These are phyloP conservation scores for Mesocricetus auratus DNA, from an alignment of 2,113 vertebrate genomes.

Conservation along the genomic window DNA sequence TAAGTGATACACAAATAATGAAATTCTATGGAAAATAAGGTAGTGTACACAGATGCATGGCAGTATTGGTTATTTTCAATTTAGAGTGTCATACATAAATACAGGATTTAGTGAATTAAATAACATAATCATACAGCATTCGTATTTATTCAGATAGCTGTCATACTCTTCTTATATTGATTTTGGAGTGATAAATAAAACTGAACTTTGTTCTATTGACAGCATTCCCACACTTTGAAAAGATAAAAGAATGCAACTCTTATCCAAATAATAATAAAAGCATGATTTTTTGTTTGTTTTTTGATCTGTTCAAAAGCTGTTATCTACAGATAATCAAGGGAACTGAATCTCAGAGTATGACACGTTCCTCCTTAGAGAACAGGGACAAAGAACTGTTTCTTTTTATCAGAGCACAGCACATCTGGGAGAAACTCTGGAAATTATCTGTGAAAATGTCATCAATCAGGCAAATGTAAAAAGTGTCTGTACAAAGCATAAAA, in stretches of 20 bases:
- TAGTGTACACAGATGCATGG: neutral
- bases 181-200: neutral
- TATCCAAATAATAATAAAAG: neutral
- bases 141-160: neutral
- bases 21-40: neutral
- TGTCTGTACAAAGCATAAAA: neutral
- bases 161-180: too few relatives aligned
- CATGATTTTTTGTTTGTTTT: neutral
- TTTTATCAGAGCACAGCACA: neutral
- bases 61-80: neutral
- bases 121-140: neutral
- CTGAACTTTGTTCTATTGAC: neutral
- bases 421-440: neutral
- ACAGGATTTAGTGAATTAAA: neutral
- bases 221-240: neutral
- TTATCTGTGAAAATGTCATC: neutral
- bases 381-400: neutral
- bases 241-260: neutral
- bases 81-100: neutral
- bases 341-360: neutral
- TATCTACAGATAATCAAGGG: neutral
- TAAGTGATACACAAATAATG: neutral
- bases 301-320: neutral
- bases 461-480: neutral
- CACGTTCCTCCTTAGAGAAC: neutral